A percentile compares a stretch with the other conserved stretches of the same genome.
These are phyloP conservation scores for Drosophila algonquin DNA, from an alignment of 2,888 invertebrate genomes.

Conservation along the genomic window DNA sequence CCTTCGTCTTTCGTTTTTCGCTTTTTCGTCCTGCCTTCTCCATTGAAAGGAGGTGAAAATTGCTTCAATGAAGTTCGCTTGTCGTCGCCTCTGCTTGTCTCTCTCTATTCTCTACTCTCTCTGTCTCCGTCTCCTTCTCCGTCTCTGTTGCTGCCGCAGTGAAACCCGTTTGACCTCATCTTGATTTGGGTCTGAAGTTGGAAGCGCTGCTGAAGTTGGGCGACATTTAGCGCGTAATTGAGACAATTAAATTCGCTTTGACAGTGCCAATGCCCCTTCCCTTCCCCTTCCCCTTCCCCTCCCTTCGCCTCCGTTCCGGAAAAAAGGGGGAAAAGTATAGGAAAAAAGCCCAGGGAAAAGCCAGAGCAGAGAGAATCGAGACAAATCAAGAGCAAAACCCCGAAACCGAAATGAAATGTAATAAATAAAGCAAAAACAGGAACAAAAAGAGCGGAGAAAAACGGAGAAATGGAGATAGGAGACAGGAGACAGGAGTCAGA, in stretches of 20 bases:
- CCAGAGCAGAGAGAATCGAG: slow-evolving; percentile 39
- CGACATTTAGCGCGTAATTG: slow-evolving; percentile 74
- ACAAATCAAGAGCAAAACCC: slow-evolving; percentile 57
- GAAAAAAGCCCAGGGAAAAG: slow-evolving; percentile 1
- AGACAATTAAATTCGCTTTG: slow-evolving; percentile 78
- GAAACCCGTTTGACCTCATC: slow-evolving; percentile 52
- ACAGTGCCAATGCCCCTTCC: slow-evolving; percentile 50
- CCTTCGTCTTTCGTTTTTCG: slow-evolving; percentile 2
- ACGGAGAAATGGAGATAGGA: not conserved
- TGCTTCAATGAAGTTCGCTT: slow-evolving; percentile 57
- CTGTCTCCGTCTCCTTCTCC: not conserved
- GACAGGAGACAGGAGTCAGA: not conserved
- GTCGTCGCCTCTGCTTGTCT: slow-evolving; percentile 23
- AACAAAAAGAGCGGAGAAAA: not conserved
- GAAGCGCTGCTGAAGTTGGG: slow-evolving; percentile 43
- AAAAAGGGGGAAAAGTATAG: slow-evolving; percentile 17
- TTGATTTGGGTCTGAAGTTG: slow-evolving; percentile 61
- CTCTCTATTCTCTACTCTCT: not conserved
- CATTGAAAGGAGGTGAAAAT: slow-evolving; percentile 48
- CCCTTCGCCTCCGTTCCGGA: not conserved
- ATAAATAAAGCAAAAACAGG: slow-evolving; percentile 56
- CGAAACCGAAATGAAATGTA: slow-evolving; percentile 54
- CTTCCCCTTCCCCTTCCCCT: not conserved
- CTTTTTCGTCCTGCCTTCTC: slow-evolving; percentile 22
- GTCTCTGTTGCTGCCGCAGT: not conserved